These are phyloP conservation scores for Bombyx huttoni DNA, from an alignment of 2,888 invertebrate genomes.

Conservation along the genomic window DNA sequence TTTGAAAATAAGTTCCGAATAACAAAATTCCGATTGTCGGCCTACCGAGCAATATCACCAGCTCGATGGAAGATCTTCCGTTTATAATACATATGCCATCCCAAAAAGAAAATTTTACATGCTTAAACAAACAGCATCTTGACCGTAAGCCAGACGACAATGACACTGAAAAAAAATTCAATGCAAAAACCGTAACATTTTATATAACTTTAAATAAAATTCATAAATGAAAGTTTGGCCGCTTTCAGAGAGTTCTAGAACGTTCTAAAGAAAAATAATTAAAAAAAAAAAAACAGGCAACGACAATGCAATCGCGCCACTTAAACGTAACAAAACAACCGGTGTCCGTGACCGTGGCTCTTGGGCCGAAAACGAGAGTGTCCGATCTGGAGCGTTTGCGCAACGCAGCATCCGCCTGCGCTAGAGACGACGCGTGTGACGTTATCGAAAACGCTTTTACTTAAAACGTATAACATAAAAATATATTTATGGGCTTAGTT, in stretches of 20 bases:
- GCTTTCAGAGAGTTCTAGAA: background rate
- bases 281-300: conserved; percentile 3
- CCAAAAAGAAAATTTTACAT: too few species aligned
- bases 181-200: background rate
- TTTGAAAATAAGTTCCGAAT: too few species aligned
- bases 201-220: background rate
- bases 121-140: too few species aligned
- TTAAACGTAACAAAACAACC: conserved; percentile 7
- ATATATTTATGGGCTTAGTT: too few species aligned
- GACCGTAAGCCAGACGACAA: too few species aligned
- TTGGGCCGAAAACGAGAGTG: conserved; percentile 49
- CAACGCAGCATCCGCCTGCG: background rate
- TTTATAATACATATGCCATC: too few species aligned
- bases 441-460: too few species aligned
- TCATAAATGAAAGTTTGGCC: background rate
- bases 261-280: too few species aligned
- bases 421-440: background rate
- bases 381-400: conserved; percentile 31
- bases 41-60: too few species aligned
- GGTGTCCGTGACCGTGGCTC: conserved; percentile 50
- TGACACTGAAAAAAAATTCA: background rate
- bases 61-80: too few species aligned
- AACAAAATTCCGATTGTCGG: too few species aligned
- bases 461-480: too few species aligned
- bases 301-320: conserved; percentile 20